Evolutionary conservation across 37 sponge, comb jelly and placozoan species (phyloP).

Genomic region (Oopsacas minuta): DNA sequence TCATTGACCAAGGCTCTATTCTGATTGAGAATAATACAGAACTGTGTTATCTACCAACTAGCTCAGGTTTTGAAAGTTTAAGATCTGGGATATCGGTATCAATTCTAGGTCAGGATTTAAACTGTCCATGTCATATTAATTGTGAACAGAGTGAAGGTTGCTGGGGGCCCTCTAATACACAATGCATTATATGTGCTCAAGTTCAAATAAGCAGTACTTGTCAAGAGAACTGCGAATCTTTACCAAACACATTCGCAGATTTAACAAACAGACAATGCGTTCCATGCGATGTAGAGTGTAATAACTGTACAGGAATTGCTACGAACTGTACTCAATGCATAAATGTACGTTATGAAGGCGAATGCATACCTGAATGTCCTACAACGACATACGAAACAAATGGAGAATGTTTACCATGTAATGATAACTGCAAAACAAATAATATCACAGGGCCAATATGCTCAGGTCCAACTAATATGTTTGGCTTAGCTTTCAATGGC

Average conservation of each 20-base stretch:
- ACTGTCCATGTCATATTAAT: not conserved
- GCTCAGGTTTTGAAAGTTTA: not conserved
- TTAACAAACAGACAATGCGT: not conserved
- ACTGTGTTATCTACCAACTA: constrained; percentile 9
- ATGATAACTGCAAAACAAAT: not conserved
- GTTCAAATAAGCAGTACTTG: not conserved
- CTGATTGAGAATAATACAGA: not conserved
- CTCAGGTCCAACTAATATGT: not conserved
- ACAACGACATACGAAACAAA: not conserved
- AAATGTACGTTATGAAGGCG: not conserved
- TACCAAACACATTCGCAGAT: not conserved
- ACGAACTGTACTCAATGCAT: not conserved
- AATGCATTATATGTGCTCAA: not conserved
- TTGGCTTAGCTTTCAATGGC: not conserved
- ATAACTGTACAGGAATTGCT: not conserved
- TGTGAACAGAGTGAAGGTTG: not conserved
- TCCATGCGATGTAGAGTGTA: not conserved
- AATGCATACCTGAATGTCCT: not conserved
- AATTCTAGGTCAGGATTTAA: not conserved
- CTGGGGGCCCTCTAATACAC: not conserved
- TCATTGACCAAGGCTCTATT: not conserved
- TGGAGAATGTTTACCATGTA: not conserved
- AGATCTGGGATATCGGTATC: not conserved
- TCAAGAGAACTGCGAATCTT: not conserved
- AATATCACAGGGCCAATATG: not conserved